phyloP scores from a whole-genome alignment of 2,888 invertebrate genomes.

The Eupelmus urozonus region DNA sequence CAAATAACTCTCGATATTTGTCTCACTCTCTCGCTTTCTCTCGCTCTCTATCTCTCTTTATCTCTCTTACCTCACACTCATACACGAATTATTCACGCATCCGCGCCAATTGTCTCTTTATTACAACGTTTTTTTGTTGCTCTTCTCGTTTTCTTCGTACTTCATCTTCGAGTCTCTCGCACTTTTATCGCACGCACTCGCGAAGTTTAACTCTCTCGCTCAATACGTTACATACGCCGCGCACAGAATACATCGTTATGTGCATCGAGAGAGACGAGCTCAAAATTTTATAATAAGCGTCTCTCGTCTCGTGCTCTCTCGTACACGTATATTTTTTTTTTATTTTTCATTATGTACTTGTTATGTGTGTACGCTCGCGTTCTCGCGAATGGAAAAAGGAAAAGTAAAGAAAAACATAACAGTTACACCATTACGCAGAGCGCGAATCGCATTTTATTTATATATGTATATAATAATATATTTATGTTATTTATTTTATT shows the following conservation, averaged over 20 bases:
- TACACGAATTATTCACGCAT: constrained; percentile 17
- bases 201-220: constrained; percentile 6
- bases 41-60: constrained; percentile 18
- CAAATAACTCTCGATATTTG: constrained; percentile 57
- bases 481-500: constrained; percentile 48
- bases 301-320: constrained; percentile 22
- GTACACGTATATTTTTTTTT: constrained; percentile 10
- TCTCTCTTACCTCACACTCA: constrained; percentile 9
- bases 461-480: constrained; percentile 54
- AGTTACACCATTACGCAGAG: constrained; percentile 54
- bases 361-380: constrained; percentile 35
- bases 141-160: constrained; percentile 1
- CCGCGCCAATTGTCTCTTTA: constrained; percentile 29
- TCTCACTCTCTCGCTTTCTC: constrained; percentile 35
- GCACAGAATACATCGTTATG: constrained; percentile 25
- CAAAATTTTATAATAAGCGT: constrained; percentile 10
- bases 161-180: not conserved
- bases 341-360: constrained; percentile 28
- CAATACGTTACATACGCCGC: constrained; percentile 16
- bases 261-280: constrained; percentile 25
- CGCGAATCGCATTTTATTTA: constrained; percentile 54
- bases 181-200: constrained; percentile 9
- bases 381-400: constrained; percentile 52
- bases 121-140: constrained; percentile 8
- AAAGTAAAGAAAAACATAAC: constrained; percentile 62